These are phyloP conservation scores for Piprites chloris DNA, from an alignment of 2,113 vertebrate genomes.

Conservation along the genomic window DNA sequence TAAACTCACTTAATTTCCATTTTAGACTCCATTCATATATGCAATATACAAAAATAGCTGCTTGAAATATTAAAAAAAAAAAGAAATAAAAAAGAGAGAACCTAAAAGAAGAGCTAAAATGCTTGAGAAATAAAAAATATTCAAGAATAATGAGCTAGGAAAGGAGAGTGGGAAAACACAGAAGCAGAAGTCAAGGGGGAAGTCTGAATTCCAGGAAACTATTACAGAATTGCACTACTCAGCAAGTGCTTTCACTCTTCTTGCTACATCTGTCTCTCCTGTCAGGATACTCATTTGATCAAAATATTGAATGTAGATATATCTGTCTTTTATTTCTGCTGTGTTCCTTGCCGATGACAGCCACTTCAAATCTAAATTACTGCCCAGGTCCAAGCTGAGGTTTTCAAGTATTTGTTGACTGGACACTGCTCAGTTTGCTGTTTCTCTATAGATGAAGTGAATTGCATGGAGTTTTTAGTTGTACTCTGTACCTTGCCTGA, in stretches of 20 bases:
- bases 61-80: not conserved
- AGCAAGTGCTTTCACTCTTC: not conserved
- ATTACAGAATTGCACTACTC: not conserved
- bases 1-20: not conserved
- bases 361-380: not conserved
- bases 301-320: not conserved
- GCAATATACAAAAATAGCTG: not conserved
- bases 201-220: not conserved
- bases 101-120: not conserved
- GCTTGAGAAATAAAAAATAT: not conserved
- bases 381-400: not conserved
- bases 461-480: not conserved
- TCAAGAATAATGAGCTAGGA: not conserved
- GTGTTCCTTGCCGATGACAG: not conserved
- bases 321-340: not conserved
- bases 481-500: not conserved
- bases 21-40: not conserved
- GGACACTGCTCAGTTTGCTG: not conserved
- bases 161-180: not conserved
- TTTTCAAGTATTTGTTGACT: not conserved
- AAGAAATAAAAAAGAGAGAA: not conserved
- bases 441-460: not conserved
- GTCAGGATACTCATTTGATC: not conserved
- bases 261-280: not conserved
- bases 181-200: not conserved